Percentiles rank a stretch among this genome's conserved stretches.
phyloP scores from a whole-genome alignment of 2,113 vertebrate species.

The Amia ocellicauda region DNA sequence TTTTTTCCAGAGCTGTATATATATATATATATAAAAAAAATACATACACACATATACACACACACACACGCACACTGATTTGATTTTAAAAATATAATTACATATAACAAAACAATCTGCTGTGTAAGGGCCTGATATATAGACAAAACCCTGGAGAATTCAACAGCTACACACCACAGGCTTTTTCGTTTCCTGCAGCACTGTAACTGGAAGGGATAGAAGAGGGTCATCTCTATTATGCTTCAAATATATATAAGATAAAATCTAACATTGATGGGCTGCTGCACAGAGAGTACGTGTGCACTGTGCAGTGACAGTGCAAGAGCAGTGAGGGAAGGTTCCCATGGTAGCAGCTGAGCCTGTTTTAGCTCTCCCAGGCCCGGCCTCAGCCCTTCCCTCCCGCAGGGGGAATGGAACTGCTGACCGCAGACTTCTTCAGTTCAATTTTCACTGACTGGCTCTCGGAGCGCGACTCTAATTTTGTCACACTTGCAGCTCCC shows the following conservation, averaged over 20 bases:
- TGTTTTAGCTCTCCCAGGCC: slow-evolving; percentile 68
- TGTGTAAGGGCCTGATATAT: background rate
- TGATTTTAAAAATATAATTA: slow-evolving; percentile 26
- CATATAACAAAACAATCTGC: slow-evolving; percentile 21
- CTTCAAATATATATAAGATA: background rate
- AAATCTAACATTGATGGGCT: background rate
- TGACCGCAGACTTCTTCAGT: slow-evolving; percentile 84
- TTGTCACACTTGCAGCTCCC: slow-evolving; percentile 79
- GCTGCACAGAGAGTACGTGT: background rate
- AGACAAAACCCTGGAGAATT: too few relatives aligned
- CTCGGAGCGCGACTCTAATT: slow-evolving; percentile 83
- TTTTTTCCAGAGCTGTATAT: too few relatives aligned
- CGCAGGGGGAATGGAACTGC: slow-evolving; percentile 65
- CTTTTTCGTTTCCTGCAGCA: background rate
- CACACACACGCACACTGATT: background rate
- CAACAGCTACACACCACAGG: background rate
- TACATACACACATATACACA: slow-evolving; percentile 25
- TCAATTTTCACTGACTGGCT: slow-evolving; percentile 93
- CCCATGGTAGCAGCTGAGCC: slow-evolving; percentile 56
- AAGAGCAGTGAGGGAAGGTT: slow-evolving; percentile 31
- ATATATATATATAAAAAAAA: background rate
- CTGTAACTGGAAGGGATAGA: background rate
- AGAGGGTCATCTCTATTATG: background rate
- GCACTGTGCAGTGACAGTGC: background rate
- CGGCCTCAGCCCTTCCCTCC: slow-evolving; percentile 80